These are phyloP conservation scores for Acropora yongei DNA, from an alignment of 64 coral and sea anemone species.

Conservation along the genomic window DNA sequence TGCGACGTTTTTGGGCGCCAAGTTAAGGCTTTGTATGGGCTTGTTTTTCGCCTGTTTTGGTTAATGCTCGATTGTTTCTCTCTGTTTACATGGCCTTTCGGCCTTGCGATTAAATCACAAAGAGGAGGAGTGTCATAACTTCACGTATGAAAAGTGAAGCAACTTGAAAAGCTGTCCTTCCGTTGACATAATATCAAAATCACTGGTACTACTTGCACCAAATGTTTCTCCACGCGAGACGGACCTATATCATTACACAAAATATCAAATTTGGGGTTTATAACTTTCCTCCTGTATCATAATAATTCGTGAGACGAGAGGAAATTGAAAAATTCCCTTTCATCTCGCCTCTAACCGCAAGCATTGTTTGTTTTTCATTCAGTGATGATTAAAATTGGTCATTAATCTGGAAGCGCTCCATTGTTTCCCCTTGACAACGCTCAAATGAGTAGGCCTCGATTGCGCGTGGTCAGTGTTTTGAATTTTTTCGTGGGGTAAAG, in stretches of 20 bases:
- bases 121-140: slow-evolving; percentile 22
- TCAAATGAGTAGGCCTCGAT: slow-evolving; percentile 8
- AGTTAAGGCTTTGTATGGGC: background rate
- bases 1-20: background rate
- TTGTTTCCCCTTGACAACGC: slow-evolving; percentile 1
- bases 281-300: background rate
- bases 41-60: background rate
- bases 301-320: slow-evolving; percentile 15
- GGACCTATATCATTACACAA: background rate
- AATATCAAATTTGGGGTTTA: background rate
- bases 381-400: slow-evolving; percentile 46
- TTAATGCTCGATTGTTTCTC: slow-evolving; percentile 28
- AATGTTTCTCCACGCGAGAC: background rate
- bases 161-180: background rate
- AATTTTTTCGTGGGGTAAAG: slow-evolving; percentile 42
- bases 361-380: slow-evolving; percentile 30
- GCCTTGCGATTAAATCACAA: background rate
- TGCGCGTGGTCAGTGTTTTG: slow-evolving; percentile 36
- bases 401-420: slow-evolving; percentile 6
- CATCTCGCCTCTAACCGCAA: background rate
- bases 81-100: slow-evolving; percentile 31
- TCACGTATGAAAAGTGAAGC: slow-evolving; percentile 11
- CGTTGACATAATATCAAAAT: background rate
- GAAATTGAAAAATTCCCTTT: slow-evolving; percentile 13
- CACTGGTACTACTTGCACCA: background rate